Evolutionary conservation across 1,140 invertebrate genomes (phyloP).

Genomic region (Lordiphosa clarofinis): DNA sequence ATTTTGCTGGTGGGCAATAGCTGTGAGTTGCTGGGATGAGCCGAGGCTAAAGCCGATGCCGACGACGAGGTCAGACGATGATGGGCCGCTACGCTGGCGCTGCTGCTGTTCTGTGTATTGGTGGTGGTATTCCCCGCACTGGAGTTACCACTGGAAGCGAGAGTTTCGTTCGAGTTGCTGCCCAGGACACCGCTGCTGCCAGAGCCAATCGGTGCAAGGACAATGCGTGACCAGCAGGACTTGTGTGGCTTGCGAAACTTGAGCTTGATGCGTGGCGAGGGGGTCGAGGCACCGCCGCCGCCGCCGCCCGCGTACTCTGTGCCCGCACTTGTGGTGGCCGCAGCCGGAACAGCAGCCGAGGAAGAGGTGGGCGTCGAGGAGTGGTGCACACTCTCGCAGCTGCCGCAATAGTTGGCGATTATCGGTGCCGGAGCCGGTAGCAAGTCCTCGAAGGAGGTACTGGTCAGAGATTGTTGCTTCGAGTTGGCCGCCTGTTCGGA

Average conservation of each 20-base stretch:
- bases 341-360: slow-evolving; percentile 19
- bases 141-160: slow-evolving; percentile 56
- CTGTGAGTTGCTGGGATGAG: slow-evolving; percentile 67
- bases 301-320: slow-evolving; percentile 11
- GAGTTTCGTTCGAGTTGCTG: slow-evolving; percentile 72
- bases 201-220: slow-evolving; percentile 65
- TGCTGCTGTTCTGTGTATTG: slow-evolving; percentile 76
- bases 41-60: slow-evolving; percentile 62
- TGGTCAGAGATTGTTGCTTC: slow-evolving; percentile 66
- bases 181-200: slow-evolving; percentile 63
- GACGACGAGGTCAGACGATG: slow-evolving; percentile 64
- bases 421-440: slow-evolving; percentile 20
- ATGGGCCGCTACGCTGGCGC: slow-evolving; percentile 57
- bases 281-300: slow-evolving; percentile 71
- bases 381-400: slow-evolving; percentile 73
- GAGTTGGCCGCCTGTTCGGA: slow-evolving; percentile 81
- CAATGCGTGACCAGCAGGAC: slow-evolving; percentile 70
- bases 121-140: slow-evolving; percentile 55
- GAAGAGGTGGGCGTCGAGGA: slow-evolving; percentile 62
- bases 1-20: slow-evolving; percentile 83
- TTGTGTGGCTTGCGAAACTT: slow-evolving; percentile 78
- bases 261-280: slow-evolving; percentile 74
- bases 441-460: slow-evolving; percentile 55
- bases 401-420: slow-evolving; percentile 48
- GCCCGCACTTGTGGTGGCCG: slow-evolving; percentile 1